These are phyloP conservation scores for Talpa occidentalis DNA, from an alignment of 2,113 vertebrate species.

Conservation along the genomic window DNA sequence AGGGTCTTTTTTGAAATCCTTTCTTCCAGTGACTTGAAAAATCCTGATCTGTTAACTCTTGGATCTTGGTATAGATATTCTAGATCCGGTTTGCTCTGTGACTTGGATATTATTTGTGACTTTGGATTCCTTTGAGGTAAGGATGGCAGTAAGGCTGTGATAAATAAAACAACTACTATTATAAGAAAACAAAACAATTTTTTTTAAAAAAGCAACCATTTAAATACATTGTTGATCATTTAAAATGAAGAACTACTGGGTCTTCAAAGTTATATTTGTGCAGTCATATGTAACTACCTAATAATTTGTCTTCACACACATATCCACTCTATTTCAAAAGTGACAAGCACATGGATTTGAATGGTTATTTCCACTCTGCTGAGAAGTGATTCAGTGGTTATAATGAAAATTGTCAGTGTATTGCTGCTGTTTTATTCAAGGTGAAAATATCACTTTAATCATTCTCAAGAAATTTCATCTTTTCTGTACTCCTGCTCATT, in stretches of 20 bases:
- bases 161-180: neutral
- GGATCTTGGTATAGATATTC: neutral
- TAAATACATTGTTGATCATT: neutral
- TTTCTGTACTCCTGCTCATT: constrained; percentile 79
- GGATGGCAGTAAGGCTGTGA: neutral
- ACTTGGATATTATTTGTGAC: neutral
- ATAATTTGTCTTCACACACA: neutral
- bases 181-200: neutral
- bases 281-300: neutral
- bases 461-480: constrained; percentile 83
- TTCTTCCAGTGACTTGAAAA: constrained; percentile 7
- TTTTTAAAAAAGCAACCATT: neutral
- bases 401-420: constrained; percentile 84
- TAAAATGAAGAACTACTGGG: neutral
- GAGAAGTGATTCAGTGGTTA: constrained; percentile 82
- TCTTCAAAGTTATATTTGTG: neutral
- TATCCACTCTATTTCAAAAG: neutral
- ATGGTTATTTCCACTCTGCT: constrained; percentile 82
- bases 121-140: neutral
- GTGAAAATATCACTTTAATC: constrained; percentile 86
- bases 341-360: constrained; percentile 75
- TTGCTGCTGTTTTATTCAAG: constrained; percentile 82
- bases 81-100: neutral
- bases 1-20: neutral
- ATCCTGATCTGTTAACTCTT: neutral